phyloP scores from a whole-genome alignment of 2,113 vertebrate species.

The Menura novaehollandiae region DNA sequence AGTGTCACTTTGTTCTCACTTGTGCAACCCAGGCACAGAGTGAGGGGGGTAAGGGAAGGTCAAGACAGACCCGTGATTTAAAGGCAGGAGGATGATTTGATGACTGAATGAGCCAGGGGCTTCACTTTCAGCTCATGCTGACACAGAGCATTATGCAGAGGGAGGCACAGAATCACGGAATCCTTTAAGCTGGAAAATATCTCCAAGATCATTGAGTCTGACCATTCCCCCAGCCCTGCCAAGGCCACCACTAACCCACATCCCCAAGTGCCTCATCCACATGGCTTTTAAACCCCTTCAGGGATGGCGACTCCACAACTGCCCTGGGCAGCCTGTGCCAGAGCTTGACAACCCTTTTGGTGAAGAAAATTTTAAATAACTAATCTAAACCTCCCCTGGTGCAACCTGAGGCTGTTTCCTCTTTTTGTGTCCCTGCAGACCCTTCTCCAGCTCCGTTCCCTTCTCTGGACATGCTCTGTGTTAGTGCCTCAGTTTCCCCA shows the following conservation, averaged over 20 bases:
- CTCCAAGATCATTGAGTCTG: neutral
- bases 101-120: neutral
- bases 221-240: neutral
- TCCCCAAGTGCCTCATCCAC: neutral
- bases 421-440: neutral
- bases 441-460: neutral
- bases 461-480: neutral
- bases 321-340: neutral
- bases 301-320: neutral
- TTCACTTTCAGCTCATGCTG: neutral
- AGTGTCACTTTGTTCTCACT: constrained; percentile 57
- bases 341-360: neutral
- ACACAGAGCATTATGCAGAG: neutral
- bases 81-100: neutral
- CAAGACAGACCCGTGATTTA: constrained; percentile 18
- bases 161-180: neutral
- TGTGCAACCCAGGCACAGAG: neutral
- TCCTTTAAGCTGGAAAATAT: neutral
- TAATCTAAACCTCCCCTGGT: neutral
- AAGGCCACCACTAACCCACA: neutral
- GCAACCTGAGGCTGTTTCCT: fast-evolving
- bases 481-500: neutral
- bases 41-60: constrained; percentile 15
- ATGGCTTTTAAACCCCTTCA: neutral
- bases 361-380: neutral